Evolutionary conservation across 2,888 invertebrate species (phyloP).

Genomic region (Amitus sp.): DNA sequence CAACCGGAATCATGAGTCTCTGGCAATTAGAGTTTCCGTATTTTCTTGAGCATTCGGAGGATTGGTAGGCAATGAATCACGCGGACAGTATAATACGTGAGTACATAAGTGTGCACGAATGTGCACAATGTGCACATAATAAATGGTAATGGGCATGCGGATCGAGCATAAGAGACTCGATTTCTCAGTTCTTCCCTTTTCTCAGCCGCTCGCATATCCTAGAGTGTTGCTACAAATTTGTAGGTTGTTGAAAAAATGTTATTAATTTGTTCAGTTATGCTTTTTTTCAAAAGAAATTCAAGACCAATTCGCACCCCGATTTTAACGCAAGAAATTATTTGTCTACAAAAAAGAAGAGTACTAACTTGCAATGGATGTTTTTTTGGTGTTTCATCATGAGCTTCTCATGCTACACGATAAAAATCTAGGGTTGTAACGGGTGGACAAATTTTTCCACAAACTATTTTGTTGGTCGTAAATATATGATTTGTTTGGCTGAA

Average conservation of each 20-base stretch:
- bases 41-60: constrained; percentile 54
- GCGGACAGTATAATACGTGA: constrained; percentile 49
- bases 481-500: too few species aligned
- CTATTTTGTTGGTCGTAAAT: too few species aligned
- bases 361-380: too few species aligned
- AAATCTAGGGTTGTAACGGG: too few species aligned
- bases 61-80: constrained; percentile 59
- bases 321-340: too few species aligned
- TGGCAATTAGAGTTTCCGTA: constrained; percentile 61
- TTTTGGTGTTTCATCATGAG: too few species aligned
- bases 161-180: constrained; percentile 14
- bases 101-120: constrained; percentile 17
- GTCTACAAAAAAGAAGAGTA: too few species aligned
- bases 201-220: constrained; percentile 12
- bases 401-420: too few species aligned
- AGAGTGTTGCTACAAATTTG: constrained; percentile 2
- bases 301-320: too few species aligned
- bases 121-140: constrained; percentile 26
- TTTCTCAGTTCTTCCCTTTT: constrained; percentile 32
- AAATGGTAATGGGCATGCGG: constrained; percentile 13
- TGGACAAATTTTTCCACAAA: too few species aligned
- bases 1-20: constrained; percentile 56
- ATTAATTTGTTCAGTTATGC: too few species aligned
- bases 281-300: too few species aligned
- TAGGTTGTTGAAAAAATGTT: not conserved